Evolutionary conservation across 1,140 invertebrate genomes (phyloP).

Genomic region (Bombus sylvicola): DNA sequence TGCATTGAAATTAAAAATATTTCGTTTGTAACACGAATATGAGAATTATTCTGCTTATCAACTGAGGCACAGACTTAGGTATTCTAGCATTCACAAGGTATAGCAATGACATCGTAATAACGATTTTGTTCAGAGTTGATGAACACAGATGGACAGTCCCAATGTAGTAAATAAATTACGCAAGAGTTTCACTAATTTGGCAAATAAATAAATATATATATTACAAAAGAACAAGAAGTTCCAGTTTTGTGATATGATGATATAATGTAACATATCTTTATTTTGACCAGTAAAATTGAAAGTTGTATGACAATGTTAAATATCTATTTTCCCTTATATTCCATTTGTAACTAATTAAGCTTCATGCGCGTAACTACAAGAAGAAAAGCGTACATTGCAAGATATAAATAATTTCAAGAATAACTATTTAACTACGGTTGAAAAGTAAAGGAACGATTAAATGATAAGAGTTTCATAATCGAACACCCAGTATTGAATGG

Average conservation of each 20-base stretch:
- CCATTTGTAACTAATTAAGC: background rate
- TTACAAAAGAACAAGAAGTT: background rate
- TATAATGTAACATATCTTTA: too few species aligned
- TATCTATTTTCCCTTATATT: background rate
- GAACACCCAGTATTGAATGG: slow-evolving; percentile 53
- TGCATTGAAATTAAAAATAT: background rate
- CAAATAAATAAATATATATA: background rate
- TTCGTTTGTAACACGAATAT: background rate
- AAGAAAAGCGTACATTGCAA: background rate
- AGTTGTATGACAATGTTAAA: background rate
- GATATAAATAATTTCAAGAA: background rate
- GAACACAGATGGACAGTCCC: background rate
- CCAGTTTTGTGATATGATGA: too few species aligned
- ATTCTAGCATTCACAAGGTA: background rate
- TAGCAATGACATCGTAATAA: background rate
- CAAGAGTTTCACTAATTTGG: background rate
- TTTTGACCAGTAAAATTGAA: too few species aligned
- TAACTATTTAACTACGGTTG: background rate
- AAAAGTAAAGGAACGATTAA: background rate
- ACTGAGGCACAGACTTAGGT: accelerated
- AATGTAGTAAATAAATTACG: too few species aligned
- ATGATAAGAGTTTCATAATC: background rate
- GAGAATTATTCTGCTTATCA: background rate
- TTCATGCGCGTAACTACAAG: background rate
- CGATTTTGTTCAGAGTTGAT: background rate